These are phyloP conservation scores for Drosophila ogumai DNA, from an alignment of 1,140 invertebrate species.

Conservation along the genomic window DNA sequence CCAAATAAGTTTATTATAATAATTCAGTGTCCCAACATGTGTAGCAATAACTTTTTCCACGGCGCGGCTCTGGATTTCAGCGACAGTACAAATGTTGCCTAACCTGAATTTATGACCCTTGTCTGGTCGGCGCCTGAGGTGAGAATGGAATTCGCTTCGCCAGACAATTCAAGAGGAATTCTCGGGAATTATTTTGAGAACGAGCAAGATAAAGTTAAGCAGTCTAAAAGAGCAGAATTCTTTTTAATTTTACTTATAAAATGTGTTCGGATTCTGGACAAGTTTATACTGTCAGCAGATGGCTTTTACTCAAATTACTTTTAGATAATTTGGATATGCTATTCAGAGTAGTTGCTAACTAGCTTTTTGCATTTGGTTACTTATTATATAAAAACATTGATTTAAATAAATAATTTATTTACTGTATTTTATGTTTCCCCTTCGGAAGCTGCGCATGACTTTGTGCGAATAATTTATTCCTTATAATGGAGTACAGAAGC, in stretches of 20 bases:
- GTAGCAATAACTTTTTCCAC: constrained; percentile 60
- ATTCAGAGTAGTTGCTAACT: no score
- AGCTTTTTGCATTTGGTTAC: no score
- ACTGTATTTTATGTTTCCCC: background rate
- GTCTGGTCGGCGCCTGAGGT: constrained; percentile 1
- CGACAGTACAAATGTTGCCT: constrained; percentile 5
- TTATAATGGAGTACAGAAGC: background rate
- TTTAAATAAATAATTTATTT: background rate
- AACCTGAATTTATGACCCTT: constrained; percentile 29
- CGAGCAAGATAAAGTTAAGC: background rate
- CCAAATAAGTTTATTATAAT: constrained; percentile 80
- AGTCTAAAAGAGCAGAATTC: no score
- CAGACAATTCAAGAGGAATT: background rate
- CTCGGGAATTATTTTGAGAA: background rate
- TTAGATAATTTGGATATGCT: no score
- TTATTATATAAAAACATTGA: background rate
- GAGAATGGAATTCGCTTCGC: background rate
- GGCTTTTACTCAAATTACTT: no score
- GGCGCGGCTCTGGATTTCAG: constrained; percentile 10
- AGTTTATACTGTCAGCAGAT: background rate
- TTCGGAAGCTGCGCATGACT: background rate
- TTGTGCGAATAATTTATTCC: background rate
- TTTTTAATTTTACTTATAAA: background rate
- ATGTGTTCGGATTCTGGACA: background rate
- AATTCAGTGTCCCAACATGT: constrained; percentile 76